These are phyloP conservation scores for Sternotherus odoratus DNA, from an alignment of 2,797 vertebrate species.

Conservation along the genomic window DNA sequence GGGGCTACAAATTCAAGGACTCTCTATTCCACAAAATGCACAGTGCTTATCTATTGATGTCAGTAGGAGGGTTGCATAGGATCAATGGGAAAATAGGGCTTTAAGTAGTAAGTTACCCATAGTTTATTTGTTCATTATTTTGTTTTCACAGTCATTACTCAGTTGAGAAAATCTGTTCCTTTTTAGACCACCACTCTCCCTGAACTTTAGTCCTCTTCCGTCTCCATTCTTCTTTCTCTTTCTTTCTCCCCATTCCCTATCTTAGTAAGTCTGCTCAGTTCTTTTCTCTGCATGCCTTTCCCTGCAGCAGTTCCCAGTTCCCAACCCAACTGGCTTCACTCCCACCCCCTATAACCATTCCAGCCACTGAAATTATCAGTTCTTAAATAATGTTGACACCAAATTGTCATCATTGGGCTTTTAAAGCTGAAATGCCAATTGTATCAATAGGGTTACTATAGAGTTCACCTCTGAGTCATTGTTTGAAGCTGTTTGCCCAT, in stretches of 20 bases:
- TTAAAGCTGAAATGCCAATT: background rate
- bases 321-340: background rate
- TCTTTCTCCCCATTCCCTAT: background rate
- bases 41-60: background rate
- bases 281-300: background rate
- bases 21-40: background rate
- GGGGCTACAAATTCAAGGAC: background rate
- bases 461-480: background rate
- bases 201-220: background rate
- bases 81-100: background rate
- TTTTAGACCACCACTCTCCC: background rate
- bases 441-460: background rate
- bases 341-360: background rate
- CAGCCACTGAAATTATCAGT: background rate
- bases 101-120: background rate
- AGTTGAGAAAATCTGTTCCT: background rate
- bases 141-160: background rate
- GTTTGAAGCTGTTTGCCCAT: background rate
- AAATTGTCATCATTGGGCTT: background rate
- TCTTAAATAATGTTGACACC: background rate
- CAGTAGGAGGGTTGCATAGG: rapidly evolving
- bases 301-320: background rate
- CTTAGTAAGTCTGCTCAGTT: background rate
- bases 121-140: background rate
- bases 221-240: background rate